Percentiles rank a stretch among this genome's conserved stretches.
These are phyloP conservation scores for Stichodactyla mertensii DNA, from an alignment of 64 coral and sea anemone species.

Conservation along the genomic window DNA sequence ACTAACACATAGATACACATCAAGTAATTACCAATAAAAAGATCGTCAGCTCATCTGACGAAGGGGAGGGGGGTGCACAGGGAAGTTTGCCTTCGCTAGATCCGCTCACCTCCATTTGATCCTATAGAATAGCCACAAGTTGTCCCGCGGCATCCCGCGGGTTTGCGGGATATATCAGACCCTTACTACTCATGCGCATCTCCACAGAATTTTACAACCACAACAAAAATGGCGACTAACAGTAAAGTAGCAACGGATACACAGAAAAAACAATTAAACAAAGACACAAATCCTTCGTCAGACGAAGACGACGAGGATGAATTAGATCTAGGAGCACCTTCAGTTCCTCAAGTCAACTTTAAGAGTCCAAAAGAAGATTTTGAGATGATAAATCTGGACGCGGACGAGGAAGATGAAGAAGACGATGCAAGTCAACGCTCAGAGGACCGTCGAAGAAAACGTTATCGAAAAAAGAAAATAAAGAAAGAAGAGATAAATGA, in stretches of 20 bases:
- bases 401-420: conserved; percentile 88
- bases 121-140: no score
- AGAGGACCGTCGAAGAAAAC: conserved; percentile 67
- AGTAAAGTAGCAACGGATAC: conserved; percentile 33
- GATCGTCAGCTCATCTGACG: no score
- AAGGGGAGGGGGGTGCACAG: no score
- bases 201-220: not conserved
- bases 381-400: conserved; percentile 89
- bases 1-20: no score
- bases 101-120: no score
- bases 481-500: conserved; percentile 60
- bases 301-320: conserved; percentile 78
- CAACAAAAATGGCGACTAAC: conserved; percentile 75
- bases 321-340: conserved; percentile 67
- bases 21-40: no score
- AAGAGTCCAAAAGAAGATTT: conserved; percentile 58
- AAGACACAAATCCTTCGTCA: conserved; percentile 20
- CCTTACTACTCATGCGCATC: not conserved
- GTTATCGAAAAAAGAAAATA: conserved; percentile 87
- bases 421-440: conserved; percentile 38
- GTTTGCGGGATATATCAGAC: not conserved
- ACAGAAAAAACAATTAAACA: conserved; percentile 22
- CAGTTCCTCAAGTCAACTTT: conserved; percentile 46
- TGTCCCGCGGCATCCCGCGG: not conserved
- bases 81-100: no score